Evolutionary conservation across 2,113 vertebrate species (phyloP), one percentile per base, ranked within the genome.

Genomic region (Oreochromis spilurus): DNA sequence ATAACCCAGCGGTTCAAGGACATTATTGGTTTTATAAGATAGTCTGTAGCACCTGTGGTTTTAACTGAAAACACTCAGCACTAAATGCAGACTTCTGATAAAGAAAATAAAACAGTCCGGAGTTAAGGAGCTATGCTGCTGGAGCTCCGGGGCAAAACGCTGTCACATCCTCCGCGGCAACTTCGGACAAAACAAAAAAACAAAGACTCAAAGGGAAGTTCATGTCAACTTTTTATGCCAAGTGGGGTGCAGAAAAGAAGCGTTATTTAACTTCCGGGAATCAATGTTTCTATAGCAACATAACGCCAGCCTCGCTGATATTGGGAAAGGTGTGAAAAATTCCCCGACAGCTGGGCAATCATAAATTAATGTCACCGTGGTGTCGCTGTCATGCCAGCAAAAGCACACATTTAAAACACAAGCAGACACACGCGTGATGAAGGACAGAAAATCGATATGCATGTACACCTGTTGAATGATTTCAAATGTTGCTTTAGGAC

Each of bases 241-340:
- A 82, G 85, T 43, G 48, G 75, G 81, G 29, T 40, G 79, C 19
- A 83, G 79, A 87, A 67, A 91, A 88, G 84, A 43, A 67, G 45
- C n/a, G 11, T 58, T 87, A 86, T 88, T 93, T 91, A 88, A 90
- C 87, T 89, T 58, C 26, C 21, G 82, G 86, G 81, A 86, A 87
- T 92, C 87, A 43, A 89, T 85, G 93, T 94, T 89, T 91, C 94
- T 88, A 93, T 92, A 83, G 94, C 89, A 92, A 95, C 93, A 52
- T 54, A 72, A 88, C 81, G 83, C 77, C 53, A 77, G 86, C 82
- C 83, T 67, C 9, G 4, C 53, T 85, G 85, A 89, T 84, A 86
- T 83, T 88, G 87, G 88, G 75, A 93, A 94, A 94, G 90, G 92
- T 95, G 91, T 87, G 87, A 93, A 94, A 90, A 75, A 89, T 88